Evolutionary conservation across 2,113 vertebrate species (phyloP).

Genomic region (Atrichornis clamosus): DNA sequence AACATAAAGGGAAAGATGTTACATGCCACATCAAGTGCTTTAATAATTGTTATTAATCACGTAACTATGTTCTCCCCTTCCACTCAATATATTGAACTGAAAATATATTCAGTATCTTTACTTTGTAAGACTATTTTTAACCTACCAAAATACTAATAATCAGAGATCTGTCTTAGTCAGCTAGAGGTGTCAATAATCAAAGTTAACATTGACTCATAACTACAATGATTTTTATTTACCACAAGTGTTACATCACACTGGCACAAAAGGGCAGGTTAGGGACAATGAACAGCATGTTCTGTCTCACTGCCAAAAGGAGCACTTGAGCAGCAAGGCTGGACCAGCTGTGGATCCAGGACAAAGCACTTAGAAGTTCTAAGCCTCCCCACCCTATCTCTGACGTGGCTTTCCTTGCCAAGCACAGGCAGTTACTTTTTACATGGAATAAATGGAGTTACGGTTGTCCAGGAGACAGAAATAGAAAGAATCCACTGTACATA

Average conservation of each 20-base stretch:
- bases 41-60: slow-evolving; percentile 11
- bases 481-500: background rate
- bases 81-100: background rate
- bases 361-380: background rate
- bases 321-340: background rate
- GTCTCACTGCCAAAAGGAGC: background rate
- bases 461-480: background rate
- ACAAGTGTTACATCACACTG: background rate
- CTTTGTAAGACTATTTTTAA: background rate
- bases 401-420: background rate
- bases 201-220: background rate
- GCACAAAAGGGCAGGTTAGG: background rate
- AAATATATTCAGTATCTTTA: background rate
- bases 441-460: background rate
- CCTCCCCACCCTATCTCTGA: background rate
- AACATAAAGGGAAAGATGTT: background rate
- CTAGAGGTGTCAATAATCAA: background rate
- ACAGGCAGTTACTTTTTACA: background rate
- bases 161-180: background rate
- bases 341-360: background rate
- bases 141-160: background rate
- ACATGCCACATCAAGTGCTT: background rate
- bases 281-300: background rate
- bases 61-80: background rate
- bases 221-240: background rate